Evolutionary conservation across 1,140 invertebrate species (phyloP).

Genomic region (Drosophila arizonae): DNA sequence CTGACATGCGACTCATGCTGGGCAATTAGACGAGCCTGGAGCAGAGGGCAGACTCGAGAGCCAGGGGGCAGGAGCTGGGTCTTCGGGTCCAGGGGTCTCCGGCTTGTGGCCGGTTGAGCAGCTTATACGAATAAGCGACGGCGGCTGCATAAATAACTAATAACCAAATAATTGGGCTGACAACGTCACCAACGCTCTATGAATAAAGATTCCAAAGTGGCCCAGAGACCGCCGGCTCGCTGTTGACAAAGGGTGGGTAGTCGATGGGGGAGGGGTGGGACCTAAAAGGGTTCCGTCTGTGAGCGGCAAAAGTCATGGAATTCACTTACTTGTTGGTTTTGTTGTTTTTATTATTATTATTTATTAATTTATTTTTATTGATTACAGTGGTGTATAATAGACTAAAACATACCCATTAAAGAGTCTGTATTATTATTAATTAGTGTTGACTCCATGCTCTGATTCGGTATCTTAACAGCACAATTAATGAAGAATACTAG

Average conservation of each 20-base stretch:
- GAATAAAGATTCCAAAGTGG: slow-evolving; percentile 30
- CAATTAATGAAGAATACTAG: too few relatives aligned
- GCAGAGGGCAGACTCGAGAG: neutral
- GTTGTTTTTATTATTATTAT: neutral
- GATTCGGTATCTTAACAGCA: too few relatives aligned
- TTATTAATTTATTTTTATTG: neutral
- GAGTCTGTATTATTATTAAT: too few relatives aligned
- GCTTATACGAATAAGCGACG: slow-evolving; percentile 34
- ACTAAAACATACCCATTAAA: neutral
- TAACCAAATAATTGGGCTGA: slow-evolving; percentile 55
- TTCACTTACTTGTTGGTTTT: slow-evolving; percentile 16
- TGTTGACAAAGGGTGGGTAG: neutral
- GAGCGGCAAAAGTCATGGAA: neutral
- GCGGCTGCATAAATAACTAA: slow-evolving; percentile 46
- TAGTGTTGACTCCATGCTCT: too few relatives aligned
- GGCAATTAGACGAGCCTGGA: slow-evolving; percentile 29
- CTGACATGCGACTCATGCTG: slow-evolving; percentile 30
- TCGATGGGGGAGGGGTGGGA: too few relatives aligned
- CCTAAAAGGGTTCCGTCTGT: neutral
- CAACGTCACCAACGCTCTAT: slow-evolving; percentile 28
- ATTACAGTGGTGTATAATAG: neutral
- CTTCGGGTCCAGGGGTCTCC: too few relatives aligned
- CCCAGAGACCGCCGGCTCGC: neutral
- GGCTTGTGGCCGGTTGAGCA: slow-evolving; percentile 24
- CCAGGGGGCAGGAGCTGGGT: neutral